Conservation (phyloP, 2,113 vertebrate genomes). For the Tichodroma muraria region DNA sequence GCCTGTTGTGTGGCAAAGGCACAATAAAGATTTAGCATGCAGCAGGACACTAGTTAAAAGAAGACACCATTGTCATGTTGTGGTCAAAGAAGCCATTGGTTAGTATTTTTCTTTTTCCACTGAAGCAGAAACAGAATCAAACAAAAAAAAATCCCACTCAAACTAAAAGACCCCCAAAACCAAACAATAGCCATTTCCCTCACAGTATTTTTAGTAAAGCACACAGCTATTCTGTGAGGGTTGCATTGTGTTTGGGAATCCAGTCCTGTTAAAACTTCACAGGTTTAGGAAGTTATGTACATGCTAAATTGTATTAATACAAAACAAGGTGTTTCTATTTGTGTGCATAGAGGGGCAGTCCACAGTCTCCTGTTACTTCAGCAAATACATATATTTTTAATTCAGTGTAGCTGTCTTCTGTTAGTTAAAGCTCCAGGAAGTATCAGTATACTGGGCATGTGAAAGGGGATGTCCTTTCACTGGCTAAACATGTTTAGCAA, state of each 20-base stretch:
- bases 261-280: background rate
- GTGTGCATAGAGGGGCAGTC: background rate
- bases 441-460: background rate
- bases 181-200: background rate
- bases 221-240: background rate
- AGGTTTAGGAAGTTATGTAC: background rate
- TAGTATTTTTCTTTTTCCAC: background rate
- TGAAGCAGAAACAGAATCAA: background rate
- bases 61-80: background rate
- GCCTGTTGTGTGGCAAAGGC: background rate
- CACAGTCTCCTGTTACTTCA: background rate
- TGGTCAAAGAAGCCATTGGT: background rate
- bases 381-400: background rate
- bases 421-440: background rate
- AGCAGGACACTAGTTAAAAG: background rate
- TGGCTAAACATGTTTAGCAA: background rate
- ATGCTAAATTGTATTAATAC: background rate
- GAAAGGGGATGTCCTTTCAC: background rate
- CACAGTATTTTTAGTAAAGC: background rate
- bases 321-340: background rate
- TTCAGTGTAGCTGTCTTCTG: background rate
- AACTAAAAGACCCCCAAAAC: background rate
- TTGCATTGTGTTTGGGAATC: background rate
- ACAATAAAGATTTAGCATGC: background rate
- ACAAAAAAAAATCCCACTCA: background rate